Base-by-base conservation (phyloP, 2,888 invertebrate genomes). In the Sarcophaga variegata region DNA sequence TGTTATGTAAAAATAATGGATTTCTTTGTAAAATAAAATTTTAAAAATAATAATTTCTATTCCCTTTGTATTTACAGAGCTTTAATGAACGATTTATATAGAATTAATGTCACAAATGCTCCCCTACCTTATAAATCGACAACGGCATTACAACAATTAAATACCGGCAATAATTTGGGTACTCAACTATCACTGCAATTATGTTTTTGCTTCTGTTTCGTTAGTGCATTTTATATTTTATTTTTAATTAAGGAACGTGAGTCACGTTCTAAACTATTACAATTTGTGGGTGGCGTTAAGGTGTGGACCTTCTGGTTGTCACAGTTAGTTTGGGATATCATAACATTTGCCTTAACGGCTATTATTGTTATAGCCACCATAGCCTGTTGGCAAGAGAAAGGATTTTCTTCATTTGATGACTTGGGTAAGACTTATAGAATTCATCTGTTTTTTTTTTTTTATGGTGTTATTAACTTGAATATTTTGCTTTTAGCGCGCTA, bases 171-270 rank as follows among this genome's bases (percentile, higher is more conserved):
- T 25, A 92, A 90, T 88, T 90, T 94, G 89, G 95, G 95, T 81
- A 95, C 95, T 91, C 95, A 96, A 91, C 90, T 96, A 25, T 95
- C 97, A 0, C 95, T 96, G 82, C 96, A 96, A 88, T 94, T 97
- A 70, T 96, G 96, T 14, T 97, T 96, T 92, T 96, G 96, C 90
- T 94, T 97, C 93, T 95, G 96, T 20, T 97, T 97, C 89, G 96
- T 96, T 2, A 95, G 95, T 72, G 90, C 92, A 4, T 95, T 96
- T 70, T 96, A 95, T 89, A 93, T 96, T 49, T 94, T 96, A 91
- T 96, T 96, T 88, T 91, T 94, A 86, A 91, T 93, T 54, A 92
- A 96, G 93, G 97, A 97, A 91, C 95, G 96, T 37, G 94, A 95
- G n/a, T 95, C 95, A 63, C 96, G 96, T 66, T 95, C 96, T 0